A percentile compares a stretch with the other conserved stretches of the same genome.
phyloP scores from a whole-genome alignment of 2,888 invertebrate species.

The Desoria tigrina region DNA sequence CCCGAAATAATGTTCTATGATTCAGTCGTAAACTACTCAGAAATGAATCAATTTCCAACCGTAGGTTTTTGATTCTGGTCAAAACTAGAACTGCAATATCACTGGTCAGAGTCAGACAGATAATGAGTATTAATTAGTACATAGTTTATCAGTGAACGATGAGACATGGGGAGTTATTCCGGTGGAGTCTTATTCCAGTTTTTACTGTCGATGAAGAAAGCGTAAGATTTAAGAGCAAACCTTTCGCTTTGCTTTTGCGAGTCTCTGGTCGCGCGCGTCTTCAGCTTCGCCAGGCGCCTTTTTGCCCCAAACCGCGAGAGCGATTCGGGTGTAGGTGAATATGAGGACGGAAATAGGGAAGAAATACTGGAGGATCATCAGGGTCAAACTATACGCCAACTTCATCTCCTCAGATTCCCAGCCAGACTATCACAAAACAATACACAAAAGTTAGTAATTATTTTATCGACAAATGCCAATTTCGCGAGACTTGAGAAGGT shows the following conservation, averaged over 20 bases:
- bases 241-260: constrained; percentile 84
- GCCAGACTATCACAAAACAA: neutral
- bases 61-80: too few species aligned
- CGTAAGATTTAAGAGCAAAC: too few species aligned
- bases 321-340: constrained; percentile 83
- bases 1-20: too few species aligned
- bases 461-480: too few species aligned
- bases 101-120: too few species aligned
- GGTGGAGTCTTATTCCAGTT: neutral
- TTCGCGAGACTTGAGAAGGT: too few species aligned
- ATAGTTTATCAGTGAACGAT: too few species aligned
- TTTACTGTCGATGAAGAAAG: neutral
- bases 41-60: too few species aligned
- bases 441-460: too few species aligned
- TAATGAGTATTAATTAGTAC: too few species aligned
- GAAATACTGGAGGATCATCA: constrained; percentile 80
- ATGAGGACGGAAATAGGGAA: constrained; percentile 77
- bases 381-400: constrained; percentile 72
- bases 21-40: too few species aligned
- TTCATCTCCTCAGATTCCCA: constrained; percentile 61
- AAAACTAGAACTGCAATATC: too few species aligned
- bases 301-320: constrained; percentile 82
- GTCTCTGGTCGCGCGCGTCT: constrained; percentile 74
- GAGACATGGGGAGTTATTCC: neutral
- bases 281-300: constrained; percentile 67